Base-by-base conservation (phyloP, 2,888 invertebrate species). In the Eristalis intricaria region DNA sequence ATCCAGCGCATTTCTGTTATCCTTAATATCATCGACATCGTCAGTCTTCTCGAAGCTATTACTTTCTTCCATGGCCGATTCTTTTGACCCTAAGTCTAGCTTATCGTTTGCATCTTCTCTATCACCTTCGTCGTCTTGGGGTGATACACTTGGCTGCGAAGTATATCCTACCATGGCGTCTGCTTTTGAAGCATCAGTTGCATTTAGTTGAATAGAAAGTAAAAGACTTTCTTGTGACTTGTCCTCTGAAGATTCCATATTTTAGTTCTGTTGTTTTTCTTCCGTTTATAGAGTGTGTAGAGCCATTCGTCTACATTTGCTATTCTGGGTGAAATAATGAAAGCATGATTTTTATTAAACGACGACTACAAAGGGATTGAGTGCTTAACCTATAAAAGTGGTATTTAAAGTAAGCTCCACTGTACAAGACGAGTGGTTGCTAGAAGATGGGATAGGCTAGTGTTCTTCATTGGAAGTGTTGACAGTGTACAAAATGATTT, bases 211-310 rank as follows among this genome's bases (percentile, higher is more conserved):
- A 40, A 76, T 60, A 19, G 60, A 61, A 43, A 23, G 75, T 58
- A 73, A 26, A 50, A 29, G 13, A 50, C 50, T 65, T 40, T 69
- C 79, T 43, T 73, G 68, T 40, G 77, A 70, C 71, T 82, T 84
- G n/a, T 86, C 75, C 58, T 86, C 85, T 32, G 64, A 73, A 40
- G 78, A 75, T 65, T 88, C 88, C 88, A 88, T 88, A 13, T 50
- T 86, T 60, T 7, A 23, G 68, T 35, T 23, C 56, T 35, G 19
- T 19, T 10, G 38, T 32, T 32, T 19, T 19, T 58, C 4, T 58
- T 64, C 2, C n/a, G 11, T 29, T 71, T 70, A 10, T 29, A 10
- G 11, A 19, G 15, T 26, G 19, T 50, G 13, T 60, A 60, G 13
- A 60, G 60, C 26, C 60, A 60, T 26, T 29, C 13, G 26, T 23